Percentiles rank a stretch among this genome's conserved stretches.
phyloP scores from a whole-genome alignment of 2,888 invertebrate species.

The Agonopterix arenella region DNA sequence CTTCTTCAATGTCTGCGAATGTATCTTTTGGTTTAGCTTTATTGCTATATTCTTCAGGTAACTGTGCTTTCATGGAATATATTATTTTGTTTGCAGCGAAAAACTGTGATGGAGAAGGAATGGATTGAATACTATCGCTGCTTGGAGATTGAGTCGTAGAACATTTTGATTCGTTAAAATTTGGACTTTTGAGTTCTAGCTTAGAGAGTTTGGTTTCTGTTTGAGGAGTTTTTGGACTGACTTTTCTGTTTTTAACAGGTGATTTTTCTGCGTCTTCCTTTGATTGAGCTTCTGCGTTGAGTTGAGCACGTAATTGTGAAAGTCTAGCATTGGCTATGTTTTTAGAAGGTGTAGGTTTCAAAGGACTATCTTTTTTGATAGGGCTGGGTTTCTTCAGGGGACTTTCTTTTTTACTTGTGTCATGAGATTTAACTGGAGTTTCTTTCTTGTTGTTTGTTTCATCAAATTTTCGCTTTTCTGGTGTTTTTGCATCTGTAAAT shows the following conservation, averaged over 20 bases:
- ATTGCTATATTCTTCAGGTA: slow-evolving; percentile 53
- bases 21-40: slow-evolving; percentile 54
- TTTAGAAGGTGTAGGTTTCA: slow-evolving; percentile 28
- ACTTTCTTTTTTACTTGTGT: slow-evolving; percentile 15
- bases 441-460: slow-evolving; percentile 1
- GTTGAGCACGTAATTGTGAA: slow-evolving; percentile 36
- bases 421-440: not conserved
- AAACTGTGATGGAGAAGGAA: slow-evolving; percentile 62
- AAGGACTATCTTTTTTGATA: not conserved
- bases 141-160: slow-evolving; percentile 43
- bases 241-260: slow-evolving; percentile 23
- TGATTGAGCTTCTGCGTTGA: slow-evolving; percentile 37
- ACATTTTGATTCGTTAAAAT: slow-evolving; percentile 36
- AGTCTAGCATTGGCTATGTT: slow-evolving; percentile 50
- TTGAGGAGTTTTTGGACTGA: slow-evolving; percentile 27
- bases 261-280: slow-evolving; percentile 25
- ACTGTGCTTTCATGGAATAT: slow-evolving; percentile 65
- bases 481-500: slow-evolving; percentile 21
- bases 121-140: slow-evolving; percentile 51
- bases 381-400: slow-evolving; percentile 19
- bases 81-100: slow-evolving; percentile 66
- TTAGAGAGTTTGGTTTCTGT: slow-evolving; percentile 25
- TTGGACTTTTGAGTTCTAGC: slow-evolving; percentile 37
- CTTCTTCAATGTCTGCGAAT: slow-evolving; percentile 65
- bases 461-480: slow-evolving; percentile 19